Percentiles rank a stretch among this genome's conserved stretches.
Evolutionary conservation across 2,888 invertebrate species (phyloP).

Genomic region (Metopia argyrocephala): DNA sequence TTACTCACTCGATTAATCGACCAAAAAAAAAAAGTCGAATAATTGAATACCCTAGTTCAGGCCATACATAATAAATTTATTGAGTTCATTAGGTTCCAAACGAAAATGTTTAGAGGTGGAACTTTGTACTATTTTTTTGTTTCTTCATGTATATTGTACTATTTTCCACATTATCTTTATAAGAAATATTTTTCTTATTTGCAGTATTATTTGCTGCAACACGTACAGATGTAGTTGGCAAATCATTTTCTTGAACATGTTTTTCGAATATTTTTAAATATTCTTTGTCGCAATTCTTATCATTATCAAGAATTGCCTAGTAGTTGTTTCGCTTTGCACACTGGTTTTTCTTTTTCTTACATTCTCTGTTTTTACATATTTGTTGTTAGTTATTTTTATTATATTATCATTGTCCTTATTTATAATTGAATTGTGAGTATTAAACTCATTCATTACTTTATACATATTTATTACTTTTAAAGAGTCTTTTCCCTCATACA

Average conservation of each 20-base stretch:
- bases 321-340: neutral
- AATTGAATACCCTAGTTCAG: no score
- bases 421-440: neutral
- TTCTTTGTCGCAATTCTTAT: neutral
- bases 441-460: no score
- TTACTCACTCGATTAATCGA: no score
- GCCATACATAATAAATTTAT: neutral
- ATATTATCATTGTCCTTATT: neutral
- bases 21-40: no score
- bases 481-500: no score
- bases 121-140: no score
- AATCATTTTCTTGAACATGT: neutral
- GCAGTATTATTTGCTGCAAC: neutral
- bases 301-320: neutral
- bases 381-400: neutral
- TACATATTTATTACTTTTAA: no score
- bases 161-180: neutral
- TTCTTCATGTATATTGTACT: constrained; percentile 4
- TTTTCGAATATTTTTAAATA: constrained; percentile 2
- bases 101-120: no score
- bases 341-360: neutral
- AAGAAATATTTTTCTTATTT: neutral
- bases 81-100: neutral
- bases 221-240: neutral
- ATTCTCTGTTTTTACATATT: neutral